Evolutionary conservation across 1,140 invertebrate species (phyloP).

Genomic region (Palaemon carinicauda): DNA sequence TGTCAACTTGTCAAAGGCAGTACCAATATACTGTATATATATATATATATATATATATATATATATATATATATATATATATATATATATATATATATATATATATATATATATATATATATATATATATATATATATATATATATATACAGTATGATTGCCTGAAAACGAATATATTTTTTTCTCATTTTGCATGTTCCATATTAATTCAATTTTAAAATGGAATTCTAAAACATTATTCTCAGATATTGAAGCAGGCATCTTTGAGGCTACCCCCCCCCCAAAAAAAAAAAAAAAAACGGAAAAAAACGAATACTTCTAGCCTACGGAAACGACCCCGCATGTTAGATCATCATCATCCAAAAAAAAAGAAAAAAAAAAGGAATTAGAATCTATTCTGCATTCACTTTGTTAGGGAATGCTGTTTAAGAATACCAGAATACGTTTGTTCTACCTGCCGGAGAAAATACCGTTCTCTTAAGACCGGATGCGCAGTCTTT

Average conservation of each 20-base stretch:
- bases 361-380: no score
- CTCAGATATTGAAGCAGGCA: not conserved
- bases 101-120: slow-evolving; percentile 8
- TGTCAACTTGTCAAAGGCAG: fast-evolving
- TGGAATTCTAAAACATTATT: not conserved
- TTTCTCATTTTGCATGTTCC: not conserved
- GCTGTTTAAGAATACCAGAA: no score
- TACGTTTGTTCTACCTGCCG: no score
- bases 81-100: not conserved
- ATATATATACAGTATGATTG: not conserved
- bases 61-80: not conserved
- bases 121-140: not conserved
- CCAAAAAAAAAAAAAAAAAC: no score
- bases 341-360: no score
- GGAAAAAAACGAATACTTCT: no score
- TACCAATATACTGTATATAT: not conserved
- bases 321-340: no score
- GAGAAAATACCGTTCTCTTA: no score
- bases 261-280: not conserved
- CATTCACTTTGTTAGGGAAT: no score
- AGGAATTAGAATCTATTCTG: no score
- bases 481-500: no score
- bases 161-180: no score
- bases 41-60: not conserved
- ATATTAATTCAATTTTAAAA: not conserved